Base-by-base conservation (phyloP, 2,797 vertebrate species). In the Rousettus madagascariensis region DNA sequence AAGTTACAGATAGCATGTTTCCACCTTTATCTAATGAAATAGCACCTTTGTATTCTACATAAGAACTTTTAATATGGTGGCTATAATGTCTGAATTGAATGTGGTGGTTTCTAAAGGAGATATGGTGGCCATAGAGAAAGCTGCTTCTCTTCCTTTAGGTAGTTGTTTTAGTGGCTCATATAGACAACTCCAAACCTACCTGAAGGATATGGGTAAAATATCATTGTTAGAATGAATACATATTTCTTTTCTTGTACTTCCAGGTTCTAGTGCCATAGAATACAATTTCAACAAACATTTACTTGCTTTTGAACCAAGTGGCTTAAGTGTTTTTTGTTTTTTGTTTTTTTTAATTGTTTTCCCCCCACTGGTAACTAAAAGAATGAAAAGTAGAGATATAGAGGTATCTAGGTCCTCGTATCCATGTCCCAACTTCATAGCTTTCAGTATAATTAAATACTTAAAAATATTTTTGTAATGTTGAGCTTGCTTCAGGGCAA, bases 401-500 rank as follows among this genome's bases (percentile, higher is more conserved):
- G 63, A 71, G 38, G 46, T 30, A 80, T 69, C 46, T 20, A 82
- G 46, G 57, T 95, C 85, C 38, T 95, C 87, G 86, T 49, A 87
- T 19, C 90, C 28, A 92, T 83, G 53, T 6, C 36, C 77, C 46
- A 66, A 86, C 53, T 95, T 95, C 87, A 95, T 71, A 95, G 80
- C 19, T 96, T 89, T 55, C 74, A 95, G 41, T 91, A 71, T 95
- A 96, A 97, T 97, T 97, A 96, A 86, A 95, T 93, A 90, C 95
- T 97, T 94, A 95, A 83, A 94, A 83, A 94, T 92, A 96, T 96
- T 93, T 94, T 91, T 78, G 77, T 77, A 93, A 77, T 24, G 69
- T 82, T 95, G 95, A 96, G 86, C 82, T 92, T 75, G 77, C 96
- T 97, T 95, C 71, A 53, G 95, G 94, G 95, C 57, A 96, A 96